Conservation (phyloP, 2,888 invertebrate genomes). For the Diarsia dahlii region DNA sequence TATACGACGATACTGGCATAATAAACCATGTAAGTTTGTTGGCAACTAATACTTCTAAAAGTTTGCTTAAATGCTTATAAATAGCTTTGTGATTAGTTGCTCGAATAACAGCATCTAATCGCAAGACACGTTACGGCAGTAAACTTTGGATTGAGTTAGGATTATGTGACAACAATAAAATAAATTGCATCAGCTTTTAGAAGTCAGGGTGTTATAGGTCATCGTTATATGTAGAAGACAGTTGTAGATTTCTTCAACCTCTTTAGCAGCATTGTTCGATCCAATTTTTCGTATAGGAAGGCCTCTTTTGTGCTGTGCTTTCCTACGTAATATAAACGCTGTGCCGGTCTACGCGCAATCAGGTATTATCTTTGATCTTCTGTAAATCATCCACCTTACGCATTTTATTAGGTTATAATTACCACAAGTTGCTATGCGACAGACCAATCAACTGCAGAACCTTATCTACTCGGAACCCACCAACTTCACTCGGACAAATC, state of each 20-base stretch:
- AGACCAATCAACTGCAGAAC: neutral
- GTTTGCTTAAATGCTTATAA: neutral
- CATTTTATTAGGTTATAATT: neutral
- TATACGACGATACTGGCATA: no score
- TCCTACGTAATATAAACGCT: neutral
- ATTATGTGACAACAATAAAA: no score
- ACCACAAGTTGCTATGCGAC: neutral
- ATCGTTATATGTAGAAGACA: neutral
- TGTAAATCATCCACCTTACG: neutral
- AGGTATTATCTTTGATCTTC: neutral
- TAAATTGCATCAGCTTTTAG: neutral
- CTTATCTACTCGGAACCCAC: neutral
- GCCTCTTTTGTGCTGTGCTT: neutral
- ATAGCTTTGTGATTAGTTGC: neutral
- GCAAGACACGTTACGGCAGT: no score
- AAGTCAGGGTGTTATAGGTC: neutral
- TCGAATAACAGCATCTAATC: neutral
- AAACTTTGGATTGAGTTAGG: no score
- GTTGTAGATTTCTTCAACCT: neutral
- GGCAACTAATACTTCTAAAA: neutral
- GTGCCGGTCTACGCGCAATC: neutral
- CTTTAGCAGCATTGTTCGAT: neutral
- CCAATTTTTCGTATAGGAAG: neutral
- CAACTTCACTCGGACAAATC: conserved; percentile 6
- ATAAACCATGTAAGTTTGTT: neutral